Conservation (phyloP, 2,888 invertebrate genomes). For the Macaria liturata region DNA sequence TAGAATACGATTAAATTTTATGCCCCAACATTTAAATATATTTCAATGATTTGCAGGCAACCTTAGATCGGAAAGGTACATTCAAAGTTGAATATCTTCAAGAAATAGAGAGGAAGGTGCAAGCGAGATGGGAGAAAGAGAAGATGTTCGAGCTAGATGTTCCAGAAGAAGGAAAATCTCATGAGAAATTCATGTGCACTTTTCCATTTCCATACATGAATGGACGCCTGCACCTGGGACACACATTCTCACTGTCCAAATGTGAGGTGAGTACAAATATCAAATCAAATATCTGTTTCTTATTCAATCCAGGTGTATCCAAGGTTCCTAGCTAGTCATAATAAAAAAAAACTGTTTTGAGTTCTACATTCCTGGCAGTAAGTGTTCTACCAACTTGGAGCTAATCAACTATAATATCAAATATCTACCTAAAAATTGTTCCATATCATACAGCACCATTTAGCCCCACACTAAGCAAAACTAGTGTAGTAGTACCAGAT, state of each 20-base stretch:
- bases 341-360: neutral
- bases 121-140: constrained; percentile 92
- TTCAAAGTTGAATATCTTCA: constrained; percentile 97
- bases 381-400: neutral
- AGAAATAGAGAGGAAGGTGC: constrained; percentile 93
- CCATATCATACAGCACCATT: too few species aligned
- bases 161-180: constrained; percentile 81
- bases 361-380: neutral
- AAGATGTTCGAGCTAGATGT: constrained; percentile 94
- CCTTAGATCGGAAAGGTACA: constrained; percentile 91
- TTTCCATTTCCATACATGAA: constrained; percentile 99
- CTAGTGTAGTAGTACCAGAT: too few species aligned
- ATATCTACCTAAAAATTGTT: too few species aligned
- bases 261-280: constrained; percentile 88
- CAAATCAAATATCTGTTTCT: too few species aligned
- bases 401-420: neutral
- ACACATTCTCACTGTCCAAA: constrained; percentile 98
- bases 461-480: too few species aligned
- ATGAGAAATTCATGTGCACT: constrained; percentile 95
- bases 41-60: constrained; percentile 50
- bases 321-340: too few species aligned
- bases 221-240: constrained; percentile 98
- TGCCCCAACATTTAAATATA: too few species aligned
- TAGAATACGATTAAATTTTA: too few species aligned
- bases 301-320: too few species aligned